Conservation (phyloP, 2,113 vertebrate genomes). For the Podarcis cretensis region DNA sequence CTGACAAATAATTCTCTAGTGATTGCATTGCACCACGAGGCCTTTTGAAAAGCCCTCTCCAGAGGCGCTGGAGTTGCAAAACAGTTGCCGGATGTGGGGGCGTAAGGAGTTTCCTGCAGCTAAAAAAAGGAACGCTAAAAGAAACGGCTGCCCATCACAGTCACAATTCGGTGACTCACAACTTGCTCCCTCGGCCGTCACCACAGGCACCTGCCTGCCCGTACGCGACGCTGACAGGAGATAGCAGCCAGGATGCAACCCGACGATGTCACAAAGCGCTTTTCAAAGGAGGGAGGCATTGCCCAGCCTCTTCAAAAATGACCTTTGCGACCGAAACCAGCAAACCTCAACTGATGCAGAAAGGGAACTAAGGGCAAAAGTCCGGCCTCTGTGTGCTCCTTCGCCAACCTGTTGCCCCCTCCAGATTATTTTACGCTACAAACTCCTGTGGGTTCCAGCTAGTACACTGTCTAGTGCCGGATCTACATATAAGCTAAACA, state of each 20-base stretch:
- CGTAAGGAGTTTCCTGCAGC: not conserved
- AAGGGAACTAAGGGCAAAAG: not conserved
- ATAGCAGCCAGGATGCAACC: accelerated
- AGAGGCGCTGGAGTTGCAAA: not conserved
- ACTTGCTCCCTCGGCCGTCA: accelerated
- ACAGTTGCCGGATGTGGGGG: too few species aligned
- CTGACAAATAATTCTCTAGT: too few species aligned
- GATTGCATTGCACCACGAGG: too few species aligned
- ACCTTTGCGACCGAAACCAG: not conserved
- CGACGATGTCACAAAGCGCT: not conserved
- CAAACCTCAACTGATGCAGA: not conserved
- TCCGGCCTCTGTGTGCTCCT: not conserved
- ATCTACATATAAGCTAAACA: too few species aligned
- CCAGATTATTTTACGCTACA: too few species aligned
- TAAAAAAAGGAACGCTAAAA: not conserved
- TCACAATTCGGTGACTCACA: not conserved
- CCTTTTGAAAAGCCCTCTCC: not conserved
- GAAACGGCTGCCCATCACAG: not conserved
- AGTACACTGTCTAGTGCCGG: too few species aligned
- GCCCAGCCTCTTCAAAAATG: not conserved
- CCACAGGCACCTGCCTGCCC: too few species aligned
- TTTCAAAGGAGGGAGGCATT: not conserved
- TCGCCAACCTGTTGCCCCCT: too few species aligned
- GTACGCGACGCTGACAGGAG: not conserved
- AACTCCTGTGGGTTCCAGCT: too few species aligned